Base-by-base conservation (phyloP, 2,113 vertebrate species). In the Cynoglossus semilaevis region DNA sequence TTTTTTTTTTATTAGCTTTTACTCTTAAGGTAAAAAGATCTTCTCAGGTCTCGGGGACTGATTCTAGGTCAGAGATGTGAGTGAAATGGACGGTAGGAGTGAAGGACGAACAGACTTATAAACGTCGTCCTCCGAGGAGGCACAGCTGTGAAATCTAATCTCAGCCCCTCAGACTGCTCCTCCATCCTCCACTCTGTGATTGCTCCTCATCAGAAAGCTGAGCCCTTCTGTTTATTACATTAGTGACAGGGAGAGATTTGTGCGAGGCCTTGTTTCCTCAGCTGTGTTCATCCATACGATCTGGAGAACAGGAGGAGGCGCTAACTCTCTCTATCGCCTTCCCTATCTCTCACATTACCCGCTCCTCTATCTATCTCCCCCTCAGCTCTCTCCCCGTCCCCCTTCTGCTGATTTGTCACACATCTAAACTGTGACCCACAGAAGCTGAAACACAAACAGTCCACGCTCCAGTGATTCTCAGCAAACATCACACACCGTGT, bases 381-480 rank as follows among this genome's bases (percentile, higher is more conserved):
- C 64, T 67, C n/a, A 53, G 52, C 62, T 8, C 8, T 57, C 15
- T 7, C 9, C 56, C 17, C 53, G 40, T 65, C 51, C 56, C 72
- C 67, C 65, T 14, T 53, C 38, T 70, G 58, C 77, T 48, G 58
- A 74, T 80, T 60, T 59, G 72, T 47, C 10, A n/a, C 36, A 11
- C 9, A 46, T 44, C 6, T 61, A 58, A 4, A 51, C 63, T 66
- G 71, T 58, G 71, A 70, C 67, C 64, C 76, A 52, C n/a, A 19
- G 10, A 51, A 77, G 46, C 41, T 54, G 58, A 70, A 63, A 58
- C 76, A 82, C 70, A 79, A 71, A 77, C 77, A 46, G 22, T 40
- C 63, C 22, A 2, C 15, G 45, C 58, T 22, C 13, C 42, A 70
- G n/a, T 15, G 70, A 63, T 67, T 48, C n/a, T 15, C 1, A 42